phyloP scores from a whole-genome alignment of 2,888 invertebrate species.

The Orchesella flavescens region DNA sequence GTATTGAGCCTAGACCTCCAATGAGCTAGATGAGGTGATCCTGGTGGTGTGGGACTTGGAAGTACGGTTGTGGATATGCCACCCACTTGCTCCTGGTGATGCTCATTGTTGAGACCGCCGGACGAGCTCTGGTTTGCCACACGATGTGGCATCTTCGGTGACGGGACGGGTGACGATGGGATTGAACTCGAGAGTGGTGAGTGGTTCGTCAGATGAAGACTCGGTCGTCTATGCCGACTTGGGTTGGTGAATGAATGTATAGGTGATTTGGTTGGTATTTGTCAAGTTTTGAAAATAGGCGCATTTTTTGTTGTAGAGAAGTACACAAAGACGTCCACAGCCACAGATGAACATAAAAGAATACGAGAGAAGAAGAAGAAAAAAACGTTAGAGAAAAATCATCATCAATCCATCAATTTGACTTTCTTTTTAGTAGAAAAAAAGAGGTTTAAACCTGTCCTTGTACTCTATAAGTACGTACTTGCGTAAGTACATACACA shows the following conservation, averaged over 20 bases:
- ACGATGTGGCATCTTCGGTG: conserved; percentile 73
- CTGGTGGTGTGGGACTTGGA: conserved; percentile 82
- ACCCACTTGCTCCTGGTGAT: conserved; percentile 53
- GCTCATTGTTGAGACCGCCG: conserved; percentile 70
- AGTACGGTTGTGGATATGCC: conserved; percentile 65
- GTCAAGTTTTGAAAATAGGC: not conserved
- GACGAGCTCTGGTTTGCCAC: conserved; percentile 71
- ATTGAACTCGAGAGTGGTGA: conserved; percentile 73
- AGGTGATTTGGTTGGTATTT: not conserved
- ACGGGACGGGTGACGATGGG: conserved; percentile 73
- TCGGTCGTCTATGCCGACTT: conserved; percentile 72
- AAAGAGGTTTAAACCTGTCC: too few relatives aligned
- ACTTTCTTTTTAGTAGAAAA: too few relatives aligned
- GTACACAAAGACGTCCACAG: not conserved
- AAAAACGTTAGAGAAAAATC: not conserved
- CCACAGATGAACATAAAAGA: not conserved
- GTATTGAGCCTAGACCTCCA: conserved; percentile 96
- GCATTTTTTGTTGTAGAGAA: not conserved
- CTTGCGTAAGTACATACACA: not conserved
- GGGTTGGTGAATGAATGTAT: not conserved
- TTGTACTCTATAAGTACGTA: too few relatives aligned
- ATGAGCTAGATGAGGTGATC: conserved; percentile 83
- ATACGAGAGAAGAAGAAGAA: not conserved
- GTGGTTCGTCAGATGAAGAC: conserved; percentile 72
- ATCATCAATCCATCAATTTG: conserved; percentile 15